phyloP scores from a whole-genome alignment of 1,140 invertebrate genomes.

The Branchinecta lindahli region DNA sequence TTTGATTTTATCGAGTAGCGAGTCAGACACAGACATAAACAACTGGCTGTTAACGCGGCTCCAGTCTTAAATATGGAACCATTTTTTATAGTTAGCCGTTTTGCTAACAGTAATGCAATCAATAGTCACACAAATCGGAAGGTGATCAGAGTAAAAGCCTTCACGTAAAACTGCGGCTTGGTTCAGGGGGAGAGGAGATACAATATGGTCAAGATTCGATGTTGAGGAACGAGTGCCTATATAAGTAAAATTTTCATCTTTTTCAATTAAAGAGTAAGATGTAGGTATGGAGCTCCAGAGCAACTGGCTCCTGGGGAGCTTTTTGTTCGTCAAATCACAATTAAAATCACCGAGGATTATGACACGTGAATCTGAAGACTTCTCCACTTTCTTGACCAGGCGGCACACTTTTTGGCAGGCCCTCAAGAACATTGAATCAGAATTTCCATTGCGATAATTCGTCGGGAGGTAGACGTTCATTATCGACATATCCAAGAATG shows the following conservation, averaged over 20 bases:
- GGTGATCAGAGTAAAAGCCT: constrained; percentile 4
- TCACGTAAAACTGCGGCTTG: constrained; percentile 7
- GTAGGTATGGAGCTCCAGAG: background rate
- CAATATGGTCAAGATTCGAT: constrained; percentile 1
- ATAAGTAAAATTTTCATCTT: constrained; percentile 9
- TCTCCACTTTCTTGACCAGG: constrained; percentile 1
- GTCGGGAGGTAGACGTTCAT: constrained; percentile 8
- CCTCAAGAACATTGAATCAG: background rate
- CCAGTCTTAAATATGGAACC: constrained; percentile 5
- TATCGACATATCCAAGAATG: background rate
- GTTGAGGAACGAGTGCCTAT: constrained; percentile 4
- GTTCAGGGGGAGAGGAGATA: constrained; percentile 4
- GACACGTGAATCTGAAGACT: background rate
- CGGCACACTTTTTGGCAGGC: constrained; percentile 4
- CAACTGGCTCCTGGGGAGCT: background rate
- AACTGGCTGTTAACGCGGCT: constrained; percentile 4
- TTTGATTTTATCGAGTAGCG: constrained; percentile 5
- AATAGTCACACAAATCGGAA: background rate
- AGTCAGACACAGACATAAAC: background rate
- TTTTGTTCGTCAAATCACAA: constrained; percentile 9
- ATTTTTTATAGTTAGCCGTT: constrained; percentile 1
- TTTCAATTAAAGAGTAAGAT: constrained; percentile 9
- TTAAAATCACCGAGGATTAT: constrained; percentile 6
- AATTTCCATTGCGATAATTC: constrained; percentile 9
- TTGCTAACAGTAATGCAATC: background rate